These are phyloP conservation scores for Kryptolebias ocellatus DNA, from an alignment of 2,797 vertebrate genomes.

Conservation along the genomic window DNA sequence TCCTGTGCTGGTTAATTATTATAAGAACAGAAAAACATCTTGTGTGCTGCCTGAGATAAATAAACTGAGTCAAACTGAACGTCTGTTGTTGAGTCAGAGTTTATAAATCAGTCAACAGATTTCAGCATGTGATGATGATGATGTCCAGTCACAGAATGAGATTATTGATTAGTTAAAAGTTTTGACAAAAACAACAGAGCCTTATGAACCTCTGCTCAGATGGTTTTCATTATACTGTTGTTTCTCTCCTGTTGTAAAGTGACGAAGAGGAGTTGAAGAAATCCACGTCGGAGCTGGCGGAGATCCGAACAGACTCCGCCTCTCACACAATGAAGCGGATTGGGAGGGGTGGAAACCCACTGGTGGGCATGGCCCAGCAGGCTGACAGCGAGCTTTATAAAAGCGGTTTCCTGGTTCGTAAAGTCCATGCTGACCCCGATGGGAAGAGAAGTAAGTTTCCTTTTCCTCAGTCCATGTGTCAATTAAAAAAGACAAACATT, in stretches of 20 bases:
- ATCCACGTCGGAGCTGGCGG: slow-evolving; percentile 91
- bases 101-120: neutral
- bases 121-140: neutral
- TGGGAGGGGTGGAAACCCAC: slow-evolving; percentile 87
- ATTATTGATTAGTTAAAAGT: neutral
- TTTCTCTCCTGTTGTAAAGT: slow-evolving; percentile 65
- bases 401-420: slow-evolving; percentile 92
- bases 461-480: neutral
- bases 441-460: slow-evolving; percentile 90
- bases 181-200: neutral
- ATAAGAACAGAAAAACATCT: neutral
- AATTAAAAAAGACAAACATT: too few relatives aligned
- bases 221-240: neutral
- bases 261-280: slow-evolving; percentile 95
- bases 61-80: neutral
- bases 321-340: slow-evolving; percentile 93
- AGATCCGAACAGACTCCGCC: slow-evolving; percentile 86
- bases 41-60: too few relatives aligned
- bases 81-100: too few relatives aligned
- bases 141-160: too few relatives aligned
- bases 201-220: neutral
- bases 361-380: slow-evolving; percentile 90
- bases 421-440: slow-evolving; percentile 94
- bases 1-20: too few relatives aligned
- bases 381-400: slow-evolving; percentile 90